Evolutionary conservation across 2,888 invertebrate species (phyloP), one percentile per base, ranked within the genome.

Genomic region (Brenthis ino): DNA sequence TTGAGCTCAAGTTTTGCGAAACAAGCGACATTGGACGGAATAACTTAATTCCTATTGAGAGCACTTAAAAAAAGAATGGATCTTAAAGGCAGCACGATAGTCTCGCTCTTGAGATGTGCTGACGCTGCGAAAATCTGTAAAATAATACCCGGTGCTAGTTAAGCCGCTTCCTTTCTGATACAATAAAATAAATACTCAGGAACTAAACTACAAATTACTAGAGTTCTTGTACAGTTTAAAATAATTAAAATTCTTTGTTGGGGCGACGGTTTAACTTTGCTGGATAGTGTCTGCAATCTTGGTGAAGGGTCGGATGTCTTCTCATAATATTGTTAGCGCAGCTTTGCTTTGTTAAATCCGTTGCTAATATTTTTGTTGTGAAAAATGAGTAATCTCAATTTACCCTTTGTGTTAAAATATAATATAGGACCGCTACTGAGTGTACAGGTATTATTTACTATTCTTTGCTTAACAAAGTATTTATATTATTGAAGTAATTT

Each of bases 191-290:
- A 88, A 85, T 84, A 81, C 79, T 83, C 79, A 77, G 79, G 80
- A 83, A 85, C 81, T 86, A 83, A 85, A 86, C 85, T 88, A 88
- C 85, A 84, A 89, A 90, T 89, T 87, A 89, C 85, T 80, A 79
- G 79, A 81, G 81, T 84, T 85, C 85, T 85, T 80, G 83, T 84
- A 85, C 84, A 82, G 87, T 86, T 91, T 88, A 86, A 91, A 89
- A 88, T 89, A 90, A 91, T 91, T 91, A 91, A 89, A 85, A 87
- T 85, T 86, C 86, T 88, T 89, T 88, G 87, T 89, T 81, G 83
- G 82, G 82, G 80, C 78, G 80, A 79, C 79, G 78, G 72, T 75
- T 75, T 76, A 77, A 80, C 77, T 73, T 74, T 74, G 74, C 72
- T 75, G 75, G 75, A 75, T 74, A 79, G 76, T 76, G 77, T 75